Evolutionary conservation across 2,113 vertebrate genomes (phyloP).

Genomic region (Colius striatus): DNA sequence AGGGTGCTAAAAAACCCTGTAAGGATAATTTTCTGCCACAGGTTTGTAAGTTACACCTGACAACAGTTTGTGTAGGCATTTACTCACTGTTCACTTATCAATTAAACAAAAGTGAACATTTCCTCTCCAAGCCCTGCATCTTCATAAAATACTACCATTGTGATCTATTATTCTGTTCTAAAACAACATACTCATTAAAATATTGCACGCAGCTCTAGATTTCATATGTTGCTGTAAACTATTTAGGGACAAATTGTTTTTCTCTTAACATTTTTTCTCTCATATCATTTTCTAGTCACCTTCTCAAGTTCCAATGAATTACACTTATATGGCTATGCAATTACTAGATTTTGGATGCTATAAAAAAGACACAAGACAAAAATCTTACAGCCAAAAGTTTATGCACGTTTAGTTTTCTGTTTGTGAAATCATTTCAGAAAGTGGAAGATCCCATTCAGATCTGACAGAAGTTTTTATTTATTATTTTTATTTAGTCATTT

Average conservation of each 20-base stretch:
- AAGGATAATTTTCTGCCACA: conserved; percentile 41
- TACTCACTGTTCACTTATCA: conserved; percentile 28
- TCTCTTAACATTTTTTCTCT: conserved; percentile 30
- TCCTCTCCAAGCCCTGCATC: conserved; percentile 16
- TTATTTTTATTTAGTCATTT: too few relatives aligned
- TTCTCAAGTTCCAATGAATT: neutral
- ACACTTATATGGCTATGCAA: neutral
- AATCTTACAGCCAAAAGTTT: neutral
- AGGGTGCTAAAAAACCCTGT: conserved; percentile 37
- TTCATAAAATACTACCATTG: neutral
- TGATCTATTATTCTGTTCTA: conserved; percentile 5
- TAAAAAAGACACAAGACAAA: too few relatives aligned
- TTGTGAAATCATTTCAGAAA: neutral
- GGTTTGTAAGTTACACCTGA: neutral
- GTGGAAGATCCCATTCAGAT: neutral
- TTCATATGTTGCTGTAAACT: conserved; percentile 32
- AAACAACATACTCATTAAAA: conserved; percentile 43
- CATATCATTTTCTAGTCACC: conserved; percentile 39
- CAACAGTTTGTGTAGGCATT: conserved; percentile 38
- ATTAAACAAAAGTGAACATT: conserved; percentile 37
- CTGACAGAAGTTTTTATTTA: neutral
- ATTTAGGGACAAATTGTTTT: neutral
- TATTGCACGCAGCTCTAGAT: neutral
- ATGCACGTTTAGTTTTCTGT: neutral
- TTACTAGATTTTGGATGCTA: neutral